phyloP scores from a whole-genome alignment of 2,888 invertebrate species.

The Cheilosia impressa region DNA sequence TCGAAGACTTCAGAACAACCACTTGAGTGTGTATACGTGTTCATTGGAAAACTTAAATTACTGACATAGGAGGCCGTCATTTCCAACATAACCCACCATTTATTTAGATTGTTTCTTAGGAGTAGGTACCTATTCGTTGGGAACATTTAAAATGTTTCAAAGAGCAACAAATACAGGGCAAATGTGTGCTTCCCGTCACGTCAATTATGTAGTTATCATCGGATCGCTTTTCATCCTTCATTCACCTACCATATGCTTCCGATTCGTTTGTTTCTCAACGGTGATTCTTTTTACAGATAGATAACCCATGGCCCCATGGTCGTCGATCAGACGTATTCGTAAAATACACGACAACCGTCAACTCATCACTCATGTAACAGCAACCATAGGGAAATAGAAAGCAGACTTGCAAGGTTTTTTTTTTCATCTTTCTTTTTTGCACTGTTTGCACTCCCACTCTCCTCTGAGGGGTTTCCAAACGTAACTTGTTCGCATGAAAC shows the following conservation, averaged over 20 bases:
- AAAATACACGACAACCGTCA: conserved; percentile 20
- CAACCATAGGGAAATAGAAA: conserved; percentile 40
- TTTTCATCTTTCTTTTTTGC: conserved; percentile 4
- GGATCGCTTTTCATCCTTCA: conserved; percentile 2
- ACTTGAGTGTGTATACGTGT: too few relatives aligned
- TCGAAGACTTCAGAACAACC: too few relatives aligned
- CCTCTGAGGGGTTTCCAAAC: background rate
- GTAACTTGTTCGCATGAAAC: too few relatives aligned
- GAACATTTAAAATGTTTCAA: too few relatives aligned
- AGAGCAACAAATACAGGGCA: background rate
- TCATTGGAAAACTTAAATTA: too few relatives aligned
- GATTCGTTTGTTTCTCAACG: conserved; percentile 33
- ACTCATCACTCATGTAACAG: conserved; percentile 34
- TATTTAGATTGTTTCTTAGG: too few relatives aligned
- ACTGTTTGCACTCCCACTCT: background rate
- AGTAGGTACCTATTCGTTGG: too few relatives aligned
- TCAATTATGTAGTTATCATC: conserved; percentile 6
- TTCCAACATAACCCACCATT: too few relatives aligned
- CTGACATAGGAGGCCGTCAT: too few relatives aligned
- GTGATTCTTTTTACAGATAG: background rate
- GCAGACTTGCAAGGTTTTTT: conserved; percentile 55
- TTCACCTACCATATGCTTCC: conserved; percentile 46
- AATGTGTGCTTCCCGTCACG: background rate
- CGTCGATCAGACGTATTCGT: conserved; percentile 1
- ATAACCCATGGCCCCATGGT: conserved; percentile 1